Conservation (phyloP, 1,140 invertebrate genomes). For the Cydia amplana region DNA sequence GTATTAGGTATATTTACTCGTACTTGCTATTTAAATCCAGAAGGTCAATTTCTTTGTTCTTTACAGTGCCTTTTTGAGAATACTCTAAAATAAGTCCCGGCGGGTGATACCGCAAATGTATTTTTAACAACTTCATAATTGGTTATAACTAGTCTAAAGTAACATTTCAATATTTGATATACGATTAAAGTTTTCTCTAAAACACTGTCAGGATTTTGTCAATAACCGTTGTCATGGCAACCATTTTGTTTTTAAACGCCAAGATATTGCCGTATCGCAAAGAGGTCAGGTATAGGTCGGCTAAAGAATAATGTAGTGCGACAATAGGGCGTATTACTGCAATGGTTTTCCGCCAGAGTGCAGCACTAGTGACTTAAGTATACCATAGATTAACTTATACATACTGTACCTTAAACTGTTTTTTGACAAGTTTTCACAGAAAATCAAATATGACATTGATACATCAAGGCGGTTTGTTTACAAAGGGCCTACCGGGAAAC, state of each 20-base stretch:
- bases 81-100: constrained; percentile 84
- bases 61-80: constrained; percentile 78
- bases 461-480: no score
- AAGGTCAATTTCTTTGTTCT: constrained; percentile 83
- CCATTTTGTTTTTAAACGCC: constrained; percentile 14
- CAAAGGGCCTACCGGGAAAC: no score
- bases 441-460: no score
- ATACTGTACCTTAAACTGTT: no score
- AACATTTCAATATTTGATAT: constrained; percentile 41
- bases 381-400: no score
- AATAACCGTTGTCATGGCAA: constrained; percentile 64
- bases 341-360: no score
- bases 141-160: constrained; percentile 33
- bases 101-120: constrained; percentile 85
- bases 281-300: background rate
- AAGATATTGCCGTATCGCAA: background rate
- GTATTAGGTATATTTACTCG: constrained; percentile 71
- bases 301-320: no score
- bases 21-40: constrained; percentile 81
- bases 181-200: constrained; percentile 45
- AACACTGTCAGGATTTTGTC: constrained; percentile 60
- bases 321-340: no score
- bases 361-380: no score
- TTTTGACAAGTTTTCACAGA: no score
- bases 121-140: constrained; percentile 83